Evolutionary conservation across 2,797 vertebrate genomes (phyloP), one percentile per base, ranked within the genome.

Genomic region (Chiloscyllium punctatum): DNA sequence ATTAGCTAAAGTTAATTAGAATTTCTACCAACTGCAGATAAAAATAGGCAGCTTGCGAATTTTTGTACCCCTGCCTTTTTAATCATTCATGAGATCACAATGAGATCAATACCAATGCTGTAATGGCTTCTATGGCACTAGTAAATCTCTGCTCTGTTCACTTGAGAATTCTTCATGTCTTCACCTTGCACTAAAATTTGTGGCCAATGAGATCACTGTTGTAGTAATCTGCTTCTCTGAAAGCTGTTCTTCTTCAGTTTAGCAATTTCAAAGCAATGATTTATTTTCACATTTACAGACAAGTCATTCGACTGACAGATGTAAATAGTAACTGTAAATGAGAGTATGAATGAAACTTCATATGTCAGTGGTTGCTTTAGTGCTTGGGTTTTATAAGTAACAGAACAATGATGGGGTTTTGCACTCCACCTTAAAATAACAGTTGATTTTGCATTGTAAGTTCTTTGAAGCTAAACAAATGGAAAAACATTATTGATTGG

Each of bases 21-120:
- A 69, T 92, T 92, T 92, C n/a, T 92, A 69, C 90, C 69, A 7
- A 66, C 62, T 92, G 66, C 62, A 92, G 66, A 92, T 69, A 69
- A 92, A 92, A 92, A 33, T 68, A 66, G 90, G 62, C 23, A 37
- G 66, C 37, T 69, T 92, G 90, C 90, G 25, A 37, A n/a, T 94
- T 94, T 74, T 37, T 72, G 69, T 94, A 51, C 42, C 69, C 16
- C 23, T 71, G 69, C 92, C 69, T 69, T 72, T 94, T 74, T 71
- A 94, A 74, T 94, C 94, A 74, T 94, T 74, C 94, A 94, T 74
- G 72, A 71, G 69, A 48, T 94, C 69, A 51, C 94, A 51, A 9
- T 74, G 37, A 94, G 48, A 94, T 94, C 94, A 94, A 74, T 94
- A 94, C 18, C 69, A 48, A 94, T 94, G 94, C 69, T 94, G 62